Percentiles rank a stretch among this genome's conserved stretches.
Conservation (phyloP, 92 coral and sea anemone genomes). For the Paramuricea clavata region DNA sequence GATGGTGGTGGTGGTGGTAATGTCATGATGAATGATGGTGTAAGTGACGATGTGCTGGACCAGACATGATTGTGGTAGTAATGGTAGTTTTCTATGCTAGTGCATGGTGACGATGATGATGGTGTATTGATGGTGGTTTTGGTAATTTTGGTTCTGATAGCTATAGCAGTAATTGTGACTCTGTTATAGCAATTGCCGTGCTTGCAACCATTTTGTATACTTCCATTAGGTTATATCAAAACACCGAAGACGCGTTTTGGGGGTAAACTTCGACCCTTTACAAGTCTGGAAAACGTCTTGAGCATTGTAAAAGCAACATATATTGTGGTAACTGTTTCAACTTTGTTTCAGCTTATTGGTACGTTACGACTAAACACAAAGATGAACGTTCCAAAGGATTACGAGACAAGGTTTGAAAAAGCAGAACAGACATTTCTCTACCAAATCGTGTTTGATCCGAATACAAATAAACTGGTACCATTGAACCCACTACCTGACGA, state of each 20-base stretch:
- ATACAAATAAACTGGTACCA: constrained; percentile 76
- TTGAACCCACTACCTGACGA: constrained; percentile 89
- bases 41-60: too few relatives aligned
- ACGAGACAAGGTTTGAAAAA: constrained; percentile 85
- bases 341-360: constrained; percentile 73
- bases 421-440: constrained; percentile 95
- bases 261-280: too few relatives aligned
- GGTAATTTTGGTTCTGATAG: too few relatives aligned
- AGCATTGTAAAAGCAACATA: neutral
- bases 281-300: too few relatives aligned
- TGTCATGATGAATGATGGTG: neutral
- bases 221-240: too few relatives aligned
- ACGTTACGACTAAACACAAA: constrained; percentile 82
- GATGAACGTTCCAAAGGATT: constrained; percentile 81
- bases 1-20: neutral
- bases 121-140: too few relatives aligned
- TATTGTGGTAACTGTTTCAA: too few relatives aligned
- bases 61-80: too few relatives aligned
- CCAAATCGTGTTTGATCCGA: constrained; percentile 95
- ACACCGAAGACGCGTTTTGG: too few relatives aligned
- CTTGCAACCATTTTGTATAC: neutral
- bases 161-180: too few relatives aligned
- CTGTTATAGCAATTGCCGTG: neutral
- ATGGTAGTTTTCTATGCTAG: too few relatives aligned
- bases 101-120: too few relatives aligned